phyloP scores from a whole-genome alignment of 2,888 invertebrate genomes.

The Tolmerus cingulatus region DNA sequence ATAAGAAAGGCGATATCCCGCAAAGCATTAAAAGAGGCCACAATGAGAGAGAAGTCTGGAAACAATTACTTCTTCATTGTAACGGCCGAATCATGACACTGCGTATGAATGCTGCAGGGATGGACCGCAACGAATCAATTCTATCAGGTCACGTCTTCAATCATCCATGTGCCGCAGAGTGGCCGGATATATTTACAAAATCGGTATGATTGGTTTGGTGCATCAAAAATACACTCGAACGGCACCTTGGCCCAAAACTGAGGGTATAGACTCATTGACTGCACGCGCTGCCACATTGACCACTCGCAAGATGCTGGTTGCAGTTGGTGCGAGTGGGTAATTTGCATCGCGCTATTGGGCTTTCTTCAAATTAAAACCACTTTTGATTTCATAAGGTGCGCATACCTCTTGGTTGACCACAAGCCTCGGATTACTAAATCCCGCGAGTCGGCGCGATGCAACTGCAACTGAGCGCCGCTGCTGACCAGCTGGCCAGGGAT shows the following conservation, averaged over 20 bases:
- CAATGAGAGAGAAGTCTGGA: background rate
- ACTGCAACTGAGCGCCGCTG: background rate
- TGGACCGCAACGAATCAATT: constrained; percentile 20
- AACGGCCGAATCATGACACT: background rate
- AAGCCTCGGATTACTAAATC: constrained; percentile 23
- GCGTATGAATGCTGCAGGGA: constrained; percentile 18
- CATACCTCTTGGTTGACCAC: constrained; percentile 39
- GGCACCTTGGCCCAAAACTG: background rate
- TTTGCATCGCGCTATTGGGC: constrained; percentile 5
- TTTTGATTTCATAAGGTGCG: constrained; percentile 40
- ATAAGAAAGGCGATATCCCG: background rate
- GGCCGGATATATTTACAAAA: constrained; percentile 13
- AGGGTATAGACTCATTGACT: background rate
- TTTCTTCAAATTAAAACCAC: constrained; percentile 42
- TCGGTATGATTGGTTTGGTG: background rate
- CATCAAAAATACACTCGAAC: background rate
- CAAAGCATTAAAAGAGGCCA: constrained; percentile 1
- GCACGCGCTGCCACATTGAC: background rate
- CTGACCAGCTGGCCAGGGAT: background rate
- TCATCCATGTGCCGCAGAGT: constrained; percentile 11
- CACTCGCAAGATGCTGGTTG: background rate
- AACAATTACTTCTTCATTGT: background rate
- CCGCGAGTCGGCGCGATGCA: background rate
- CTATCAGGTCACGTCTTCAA: constrained; percentile 35
- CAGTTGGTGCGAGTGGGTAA: background rate